Conservation (phyloP, 2,888 invertebrate genomes). For the Ichneumon xanthorius region DNA sequence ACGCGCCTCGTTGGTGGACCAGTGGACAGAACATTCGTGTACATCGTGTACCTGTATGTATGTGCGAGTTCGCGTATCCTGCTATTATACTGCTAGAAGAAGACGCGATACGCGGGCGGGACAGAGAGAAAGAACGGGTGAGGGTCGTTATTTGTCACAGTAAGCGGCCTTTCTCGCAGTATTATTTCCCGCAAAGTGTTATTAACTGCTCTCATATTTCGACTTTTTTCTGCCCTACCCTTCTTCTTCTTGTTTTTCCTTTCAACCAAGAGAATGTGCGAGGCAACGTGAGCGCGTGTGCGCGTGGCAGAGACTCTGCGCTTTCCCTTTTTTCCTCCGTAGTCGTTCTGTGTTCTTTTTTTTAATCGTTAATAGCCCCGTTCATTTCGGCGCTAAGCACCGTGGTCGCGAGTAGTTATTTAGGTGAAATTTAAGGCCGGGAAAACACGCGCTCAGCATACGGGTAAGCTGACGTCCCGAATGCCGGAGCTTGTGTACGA, state of each 20-base stretch:
- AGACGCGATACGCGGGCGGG: conserved; percentile 60
- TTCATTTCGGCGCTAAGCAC: conserved; percentile 83
- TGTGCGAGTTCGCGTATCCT: conserved; percentile 13
- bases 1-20: conserved; percentile 53
- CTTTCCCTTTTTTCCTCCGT: conserved; percentile 76
- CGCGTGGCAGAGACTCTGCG: conserved; percentile 52
- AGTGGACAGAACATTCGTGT: conserved; percentile 63
- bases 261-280: conserved; percentile 68
- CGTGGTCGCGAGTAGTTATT: conserved; percentile 81
- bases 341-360: conserved; percentile 70
- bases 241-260: conserved; percentile 65
- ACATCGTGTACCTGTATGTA: conserved; percentile 31
- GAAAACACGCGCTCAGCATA: conserved; percentile 71
- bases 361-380: conserved; percentile 84
- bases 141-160: conserved; percentile 83
- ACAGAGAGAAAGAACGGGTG: conserved; percentile 72
- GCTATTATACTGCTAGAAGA: conserved; percentile 49
- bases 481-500: conserved; percentile 44
- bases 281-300: conserved; percentile 57
- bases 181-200: conserved; percentile 85
- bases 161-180: conserved; percentile 84
- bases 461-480: conserved; percentile 65
- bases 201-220: conserved; percentile 85
- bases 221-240: conserved; percentile 75
- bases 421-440: conserved; percentile 81